Base-by-base conservation (phyloP, 1,140 invertebrate species). In the Vollenhovia emeryi region DNA sequence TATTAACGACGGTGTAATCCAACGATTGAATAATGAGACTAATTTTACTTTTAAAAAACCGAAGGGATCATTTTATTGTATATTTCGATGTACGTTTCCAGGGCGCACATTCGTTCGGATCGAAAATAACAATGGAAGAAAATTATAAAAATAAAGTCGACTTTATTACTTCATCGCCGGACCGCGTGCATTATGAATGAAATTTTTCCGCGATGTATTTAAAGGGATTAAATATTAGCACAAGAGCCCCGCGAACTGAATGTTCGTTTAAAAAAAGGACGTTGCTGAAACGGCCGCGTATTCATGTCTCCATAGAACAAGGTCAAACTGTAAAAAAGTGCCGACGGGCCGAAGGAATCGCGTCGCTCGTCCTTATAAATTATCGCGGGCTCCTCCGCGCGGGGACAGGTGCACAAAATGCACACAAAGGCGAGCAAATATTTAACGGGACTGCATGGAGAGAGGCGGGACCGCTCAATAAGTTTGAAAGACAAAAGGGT, bases 401-500 rank as follows among this genome's bases (percentile, higher is more conserved):
- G 36, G 66, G 66, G 66, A 82, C 66, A 82, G 66, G 78, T 82
- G 78, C 66, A 82, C 73, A 82, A 82, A 82, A 69, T 82, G 78
- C 66, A 43, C 78, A 82, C 78, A 82, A 82, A 73, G 78, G 36
- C 40, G 40, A 71, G 78, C 78, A 82, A 82, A 82, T 82, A 82
- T 82, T 82, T 82, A 82, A 73, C 78, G 78, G 66, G 73, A 82
- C 78, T 82, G 78, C 50, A 57, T 45, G 68, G 78, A 57, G 66
- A 82, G 66, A 82, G 78, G 66, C 36, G 78, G 66, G 36, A 55
- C 66, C 74, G 64, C 43, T 57, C 78, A 82, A 82, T 82, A 82
- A 82, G 78, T 82, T 82, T 82, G 27, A 79, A 80, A 88, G 82
- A 88, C 87, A 88, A 88, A 88, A 79, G 82, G 71, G 48, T 87